Evolutionary conservation across 2,888 invertebrate genomes (phyloP), one percentile per base, ranked within the genome.

Genomic region (Nesidiocoris tenuis): DNA sequence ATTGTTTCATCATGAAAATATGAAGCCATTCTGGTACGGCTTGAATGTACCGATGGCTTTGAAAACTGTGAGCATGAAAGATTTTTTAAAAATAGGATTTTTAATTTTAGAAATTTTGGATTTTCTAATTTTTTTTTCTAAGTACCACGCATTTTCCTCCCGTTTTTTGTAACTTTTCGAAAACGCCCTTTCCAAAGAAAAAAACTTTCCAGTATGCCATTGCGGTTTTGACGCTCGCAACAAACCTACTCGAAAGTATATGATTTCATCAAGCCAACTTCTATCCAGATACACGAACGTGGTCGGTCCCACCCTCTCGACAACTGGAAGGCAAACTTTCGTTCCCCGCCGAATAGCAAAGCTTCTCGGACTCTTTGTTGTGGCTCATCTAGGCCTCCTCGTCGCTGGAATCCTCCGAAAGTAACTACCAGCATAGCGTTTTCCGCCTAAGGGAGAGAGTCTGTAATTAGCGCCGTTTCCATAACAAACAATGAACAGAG

Each of bases 381-480:
- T 39, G 39, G 39, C 39, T 39, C 17, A 57, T n/a, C 59, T 21
- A 56, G 23, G 23, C 24, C 24, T 23, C 70, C 59, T 59, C 70
- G 56, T 70, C 59, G 56, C 59, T 24, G 70, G 54, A 70, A 70
- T 70, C 39, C 39, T 70, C 70, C 61, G 59, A 57, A 54, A 70
- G 70, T 70, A 70, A 70, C 70, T 70, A 21, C 67, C 55, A 39
- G 39, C 39, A 19, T 56, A 67, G 55, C 67, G 55, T 67, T 67
- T 55, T 67, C 67, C 54, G 39, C 39, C 19, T 55, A 56, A 25
- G 54, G 5, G 55, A 56, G 67, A 39, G 39, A 39, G 39, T 39
- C 55, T 70, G 70, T 70, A 70, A 70, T 70, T 70, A 70, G 70
- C 70, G 70, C 70, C 59, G 59, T 24, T 70, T 12, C 59, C 59